Base-by-base conservation (phyloP, 2,888 invertebrate genomes). In the Yponomeuta cagnagella region DNA sequence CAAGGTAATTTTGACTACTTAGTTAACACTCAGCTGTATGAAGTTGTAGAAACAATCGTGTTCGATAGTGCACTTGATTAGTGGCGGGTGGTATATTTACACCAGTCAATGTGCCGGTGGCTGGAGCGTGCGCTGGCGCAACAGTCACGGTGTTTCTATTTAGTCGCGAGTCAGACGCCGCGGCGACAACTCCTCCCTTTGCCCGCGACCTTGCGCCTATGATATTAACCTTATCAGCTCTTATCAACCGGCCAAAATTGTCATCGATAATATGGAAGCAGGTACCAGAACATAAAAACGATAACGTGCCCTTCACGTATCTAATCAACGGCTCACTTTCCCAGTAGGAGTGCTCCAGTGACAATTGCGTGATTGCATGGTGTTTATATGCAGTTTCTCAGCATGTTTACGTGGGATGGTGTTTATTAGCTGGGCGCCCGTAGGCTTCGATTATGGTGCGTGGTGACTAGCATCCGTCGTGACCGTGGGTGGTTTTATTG, bases 371-470 rank as follows among this genome's bases (percentile, higher is more conserved):
- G 73, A 77, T 76, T 78, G 79, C 78, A 79, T 65, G 80, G 77
- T 81, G 79, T 80, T 82, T 78, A 58, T 78, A 73, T 80, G 82
- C 80, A 81, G 81, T 81, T 85, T 76, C 76, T 78, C 78, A 74
- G 80, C 72, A 58, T 74, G 76, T 83, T 85, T 81, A 82, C 80
- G 70, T 78, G 76, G 74, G 78, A 82, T 70, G 74, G 72, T 63
- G 63, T 63, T 70, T 48, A 68, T 63, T 63, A 70, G 30, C 48
- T 15, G 63, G 52, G 37, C 66, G 31, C 72, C 85, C 82, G 91
- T 91, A 82, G 92, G 91, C 77, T 82, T 87, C 85, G 86, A 87
- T 90, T 92, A 91, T 92, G 92, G 92, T 84, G 85, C 81, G 89
- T 77, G 82, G 82, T 85, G 81, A 81, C 81, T 80, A 82, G 78